Conservation (phyloP, 2,888 invertebrate genomes). For the Tipula lateralis region DNA sequence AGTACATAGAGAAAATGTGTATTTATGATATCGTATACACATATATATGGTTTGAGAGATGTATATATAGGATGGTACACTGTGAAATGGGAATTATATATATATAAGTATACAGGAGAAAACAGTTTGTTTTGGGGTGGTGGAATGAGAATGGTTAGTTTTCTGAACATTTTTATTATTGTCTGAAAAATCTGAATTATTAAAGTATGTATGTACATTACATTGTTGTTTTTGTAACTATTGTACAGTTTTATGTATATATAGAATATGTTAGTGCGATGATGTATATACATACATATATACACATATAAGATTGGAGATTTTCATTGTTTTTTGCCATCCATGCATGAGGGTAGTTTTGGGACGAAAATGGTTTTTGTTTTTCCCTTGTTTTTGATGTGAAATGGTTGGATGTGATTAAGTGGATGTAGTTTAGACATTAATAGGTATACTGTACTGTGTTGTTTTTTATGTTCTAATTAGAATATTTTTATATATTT, state of each 20-base stretch:
- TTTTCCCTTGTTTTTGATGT: neutral
- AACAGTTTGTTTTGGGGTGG: neutral
- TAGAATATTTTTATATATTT: neutral
- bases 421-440: conserved; percentile 1
- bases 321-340: neutral
- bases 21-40: neutral
- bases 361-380: conserved; percentile 4
- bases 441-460: neutral
- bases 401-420: conserved; percentile 24
- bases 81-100: neutral
- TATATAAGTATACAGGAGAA: neutral
- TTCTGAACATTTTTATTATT: conserved; percentile 11
- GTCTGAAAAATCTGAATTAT: conserved; percentile 24
- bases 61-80: neutral
- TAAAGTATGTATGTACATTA: neutral
- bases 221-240: neutral
- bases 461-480: neutral
- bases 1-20: neutral
- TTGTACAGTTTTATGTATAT: neutral
- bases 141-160: conserved; percentile 15
- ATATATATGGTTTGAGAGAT: neutral
- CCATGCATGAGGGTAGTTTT: conserved; percentile 19
- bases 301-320: neutral
- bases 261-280: neutral
- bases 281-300: neutral